These are phyloP conservation scores for Tapirus terrestris DNA, from an alignment of 2,113 vertebrate genomes.

Conservation along the genomic window DNA sequence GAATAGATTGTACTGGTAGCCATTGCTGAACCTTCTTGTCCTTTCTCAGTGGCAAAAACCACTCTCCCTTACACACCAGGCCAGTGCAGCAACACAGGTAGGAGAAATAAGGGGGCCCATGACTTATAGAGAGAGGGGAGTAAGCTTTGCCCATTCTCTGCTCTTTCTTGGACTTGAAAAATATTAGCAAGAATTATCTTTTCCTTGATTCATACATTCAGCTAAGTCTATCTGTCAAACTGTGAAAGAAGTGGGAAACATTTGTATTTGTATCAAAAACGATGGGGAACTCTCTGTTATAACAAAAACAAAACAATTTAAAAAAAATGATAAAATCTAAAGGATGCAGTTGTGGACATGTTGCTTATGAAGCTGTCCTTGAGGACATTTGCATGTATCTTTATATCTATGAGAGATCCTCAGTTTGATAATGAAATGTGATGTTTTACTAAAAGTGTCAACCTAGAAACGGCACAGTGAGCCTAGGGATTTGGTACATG, in stretches of 20 bases:
- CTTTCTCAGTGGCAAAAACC: not conserved
- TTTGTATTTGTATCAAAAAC: not conserved
- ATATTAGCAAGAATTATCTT: not conserved
- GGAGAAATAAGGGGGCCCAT: not conserved
- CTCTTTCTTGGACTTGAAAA: not conserved
- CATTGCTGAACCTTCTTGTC: not conserved
- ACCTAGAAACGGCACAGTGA: not conserved
- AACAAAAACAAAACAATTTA: not conserved
- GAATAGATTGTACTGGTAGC: not conserved
- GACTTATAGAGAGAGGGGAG: not conserved
- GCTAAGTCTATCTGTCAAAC: not conserved
- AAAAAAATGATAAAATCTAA: not conserved
- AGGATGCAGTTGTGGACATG: not conserved
- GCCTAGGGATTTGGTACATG: not conserved
- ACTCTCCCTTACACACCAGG: not conserved
- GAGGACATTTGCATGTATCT: not conserved
- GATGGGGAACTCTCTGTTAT: not conserved
- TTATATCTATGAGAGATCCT: not conserved
- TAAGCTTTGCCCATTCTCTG: not conserved
- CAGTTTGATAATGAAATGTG: not conserved
- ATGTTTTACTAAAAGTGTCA: not conserved
- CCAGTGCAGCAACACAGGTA: not conserved
- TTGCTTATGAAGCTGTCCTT: not conserved
- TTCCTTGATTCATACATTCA: not conserved
- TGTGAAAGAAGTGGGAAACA: not conserved